These are phyloP conservation scores for Dasypolia templi DNA, from an alignment of 2,888 invertebrate species.

Conservation along the genomic window DNA sequence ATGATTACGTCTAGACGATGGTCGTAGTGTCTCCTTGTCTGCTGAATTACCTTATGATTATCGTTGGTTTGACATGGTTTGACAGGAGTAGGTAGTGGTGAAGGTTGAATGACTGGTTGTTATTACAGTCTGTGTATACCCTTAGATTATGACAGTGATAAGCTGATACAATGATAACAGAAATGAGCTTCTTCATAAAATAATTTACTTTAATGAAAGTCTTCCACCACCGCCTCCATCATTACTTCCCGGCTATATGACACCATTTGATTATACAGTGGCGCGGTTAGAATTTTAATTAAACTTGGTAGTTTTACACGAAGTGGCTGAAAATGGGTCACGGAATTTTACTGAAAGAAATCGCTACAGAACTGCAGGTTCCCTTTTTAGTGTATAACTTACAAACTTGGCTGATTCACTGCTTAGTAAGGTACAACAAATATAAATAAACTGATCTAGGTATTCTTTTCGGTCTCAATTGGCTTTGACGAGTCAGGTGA, in stretches of 20 bases:
- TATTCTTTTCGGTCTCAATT: no score
- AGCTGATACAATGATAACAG: neutral
- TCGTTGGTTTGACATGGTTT: neutral
- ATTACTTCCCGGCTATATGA: neutral
- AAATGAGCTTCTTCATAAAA: neutral
- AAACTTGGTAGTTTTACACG: neutral
- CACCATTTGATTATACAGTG: neutral
- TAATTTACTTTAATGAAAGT: neutral
- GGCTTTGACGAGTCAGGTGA: no score
- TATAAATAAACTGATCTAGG: neutral
- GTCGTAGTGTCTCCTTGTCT: neutral
- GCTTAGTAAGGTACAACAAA: no score
- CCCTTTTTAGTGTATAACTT: neutral
- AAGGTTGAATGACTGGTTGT: neutral
- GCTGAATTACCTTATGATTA: no score
- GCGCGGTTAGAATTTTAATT: constrained; percentile 2
- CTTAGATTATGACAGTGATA: neutral
- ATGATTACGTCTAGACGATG: neutral
- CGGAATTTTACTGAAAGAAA: neutral
- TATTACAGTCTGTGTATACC: neutral
- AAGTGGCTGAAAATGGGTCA: neutral
- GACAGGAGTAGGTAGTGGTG: neutral
- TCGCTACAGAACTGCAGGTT: neutral
- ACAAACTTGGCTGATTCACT: neutral
- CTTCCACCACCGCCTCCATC: neutral